Conservation (phyloP, 1,140 invertebrate species). For the Wasmannia auropunctata region DNA sequence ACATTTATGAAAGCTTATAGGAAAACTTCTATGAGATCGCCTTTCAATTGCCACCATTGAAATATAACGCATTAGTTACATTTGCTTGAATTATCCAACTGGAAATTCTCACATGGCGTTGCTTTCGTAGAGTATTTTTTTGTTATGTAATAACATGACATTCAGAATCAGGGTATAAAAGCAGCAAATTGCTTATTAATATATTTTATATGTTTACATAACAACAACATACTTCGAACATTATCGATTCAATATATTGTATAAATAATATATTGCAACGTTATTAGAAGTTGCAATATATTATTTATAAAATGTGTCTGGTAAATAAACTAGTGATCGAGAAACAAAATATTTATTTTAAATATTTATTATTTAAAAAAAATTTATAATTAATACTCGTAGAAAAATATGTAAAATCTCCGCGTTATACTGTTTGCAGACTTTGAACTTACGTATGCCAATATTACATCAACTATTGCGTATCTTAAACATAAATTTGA, state of each 20-base stretch:
- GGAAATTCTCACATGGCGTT: background rate
- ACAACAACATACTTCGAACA: background rate
- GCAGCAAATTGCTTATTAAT: background rate
- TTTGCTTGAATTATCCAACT: constrained; percentile 14
- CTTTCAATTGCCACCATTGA: background rate
- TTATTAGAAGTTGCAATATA: background rate
- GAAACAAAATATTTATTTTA: background rate
- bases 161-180: background rate
- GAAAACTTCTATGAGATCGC: constrained; percentile 32
- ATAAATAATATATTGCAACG: too few species aligned
- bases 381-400: background rate
- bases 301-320: background rate
- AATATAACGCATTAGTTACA: background rate
- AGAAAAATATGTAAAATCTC: background rate
- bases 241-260: too few species aligned
- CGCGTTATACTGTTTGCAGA: background rate
- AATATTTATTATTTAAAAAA: background rate
- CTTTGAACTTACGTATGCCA: background rate
- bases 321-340: background rate
- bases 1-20: constrained; percentile 22
- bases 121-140: background rate
- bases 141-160: background rate
- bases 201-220: too few species aligned
- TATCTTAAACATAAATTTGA: constrained; percentile 4
- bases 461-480: background rate